Conservation (phyloP, 2,113 vertebrate species). For the Protobothrops mucrosquamatus region DNA sequence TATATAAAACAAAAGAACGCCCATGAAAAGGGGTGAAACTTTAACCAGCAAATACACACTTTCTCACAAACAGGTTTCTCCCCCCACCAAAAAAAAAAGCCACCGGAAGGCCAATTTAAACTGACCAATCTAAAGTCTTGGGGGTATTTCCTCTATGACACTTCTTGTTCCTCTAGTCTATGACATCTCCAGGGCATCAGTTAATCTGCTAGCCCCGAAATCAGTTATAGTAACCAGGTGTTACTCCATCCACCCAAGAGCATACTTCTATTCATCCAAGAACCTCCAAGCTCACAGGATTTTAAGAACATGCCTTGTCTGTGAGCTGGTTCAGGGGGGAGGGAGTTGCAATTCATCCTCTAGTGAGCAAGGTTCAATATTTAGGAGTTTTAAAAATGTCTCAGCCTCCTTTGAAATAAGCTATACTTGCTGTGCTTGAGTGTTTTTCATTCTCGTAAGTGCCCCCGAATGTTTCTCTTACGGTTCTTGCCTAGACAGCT, state of each 20-base stretch:
- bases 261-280: background rate
- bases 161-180: background rate
- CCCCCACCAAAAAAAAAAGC: background rate
- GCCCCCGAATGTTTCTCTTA: background rate
- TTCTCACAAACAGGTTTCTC: background rate
- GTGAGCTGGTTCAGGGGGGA: background rate
- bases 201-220: background rate
- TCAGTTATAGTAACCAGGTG: background rate
- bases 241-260: background rate
- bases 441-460: background rate
- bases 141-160: background rate
- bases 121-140: background rate
- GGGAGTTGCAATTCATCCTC: background rate
- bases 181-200: background rate
- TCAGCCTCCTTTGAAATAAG: background rate
- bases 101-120: background rate
- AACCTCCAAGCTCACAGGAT: background rate
- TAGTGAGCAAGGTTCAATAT: background rate
- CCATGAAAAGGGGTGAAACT: background rate
- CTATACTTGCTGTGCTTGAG: background rate
- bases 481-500: background rate
- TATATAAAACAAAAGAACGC: background rate
- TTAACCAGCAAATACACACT: background rate
- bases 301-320: background rate
- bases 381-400: background rate